phyloP scores from a whole-genome alignment of 2,113 vertebrate genomes.

The Oncorhynchus mykiss region DNA sequence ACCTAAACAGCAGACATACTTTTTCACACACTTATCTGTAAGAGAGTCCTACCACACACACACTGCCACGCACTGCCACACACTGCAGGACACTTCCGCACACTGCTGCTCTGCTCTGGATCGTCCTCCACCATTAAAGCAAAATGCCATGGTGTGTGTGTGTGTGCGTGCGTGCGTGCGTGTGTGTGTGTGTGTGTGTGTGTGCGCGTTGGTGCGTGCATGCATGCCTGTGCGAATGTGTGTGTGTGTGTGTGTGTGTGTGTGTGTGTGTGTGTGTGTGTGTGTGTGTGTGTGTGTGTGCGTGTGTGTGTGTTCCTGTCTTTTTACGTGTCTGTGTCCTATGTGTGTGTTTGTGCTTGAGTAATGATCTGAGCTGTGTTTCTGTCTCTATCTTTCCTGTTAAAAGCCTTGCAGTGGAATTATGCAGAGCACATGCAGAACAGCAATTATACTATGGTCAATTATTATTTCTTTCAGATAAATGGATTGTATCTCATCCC shows the following conservation, averaged over 20 bases:
- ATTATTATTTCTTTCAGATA: constrained; percentile 16
- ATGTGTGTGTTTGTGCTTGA: background rate
- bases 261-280: background rate
- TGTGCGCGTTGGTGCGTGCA: background rate
- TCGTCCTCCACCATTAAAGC: background rate
- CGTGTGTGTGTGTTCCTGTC: background rate
- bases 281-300: background rate
- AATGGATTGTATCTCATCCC: constrained; percentile 6
- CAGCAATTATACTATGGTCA: constrained; percentile 22
- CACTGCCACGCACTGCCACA: too few relatives aligned
- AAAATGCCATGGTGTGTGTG: background rate
- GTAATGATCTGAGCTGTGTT: background rate
- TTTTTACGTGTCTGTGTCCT: background rate
- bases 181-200: background rate
- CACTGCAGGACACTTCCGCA: too few relatives aligned
- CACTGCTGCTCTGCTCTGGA: background rate
- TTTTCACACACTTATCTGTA: background rate
- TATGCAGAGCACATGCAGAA: background rate
- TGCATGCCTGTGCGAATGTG: background rate
- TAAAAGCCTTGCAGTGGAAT: constrained; percentile 1
- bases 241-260: background rate
- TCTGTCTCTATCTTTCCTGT: background rate
- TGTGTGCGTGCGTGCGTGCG: too few relatives aligned
- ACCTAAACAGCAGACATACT: background rate
- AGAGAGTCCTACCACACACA: too few relatives aligned